These are phyloP conservation scores for Pelodytes ibericus DNA, from an alignment of 2,797 vertebrate genomes.

Conservation along the genomic window DNA sequence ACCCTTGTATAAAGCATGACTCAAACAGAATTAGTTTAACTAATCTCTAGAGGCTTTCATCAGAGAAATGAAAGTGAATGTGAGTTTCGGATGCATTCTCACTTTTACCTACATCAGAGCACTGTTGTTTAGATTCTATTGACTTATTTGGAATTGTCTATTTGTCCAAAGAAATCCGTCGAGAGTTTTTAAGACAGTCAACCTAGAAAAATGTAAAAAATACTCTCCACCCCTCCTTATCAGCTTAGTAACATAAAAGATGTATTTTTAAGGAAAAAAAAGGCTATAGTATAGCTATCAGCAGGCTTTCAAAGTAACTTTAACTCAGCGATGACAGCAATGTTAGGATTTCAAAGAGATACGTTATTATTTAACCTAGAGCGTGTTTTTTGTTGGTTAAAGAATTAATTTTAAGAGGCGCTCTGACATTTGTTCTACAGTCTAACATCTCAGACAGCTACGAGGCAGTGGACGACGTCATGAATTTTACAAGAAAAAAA, in stretches of 20 bases:
- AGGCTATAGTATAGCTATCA: conserved; percentile 61
- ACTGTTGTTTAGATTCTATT: neutral
- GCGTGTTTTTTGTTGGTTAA: neutral
- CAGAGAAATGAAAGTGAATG: neutral
- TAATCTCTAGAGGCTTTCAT: neutral
- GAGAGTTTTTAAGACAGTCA: conserved; percentile 60
- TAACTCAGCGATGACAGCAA: conserved; percentile 52
- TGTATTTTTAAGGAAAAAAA: conserved; percentile 49
- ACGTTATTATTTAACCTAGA: conserved; percentile 17
- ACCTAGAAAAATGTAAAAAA: conserved; percentile 59
- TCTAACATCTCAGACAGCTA: too few species aligned
- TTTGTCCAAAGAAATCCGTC: conserved; percentile 14
- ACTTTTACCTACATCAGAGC: neutral
- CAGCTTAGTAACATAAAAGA: conserved; percentile 58
- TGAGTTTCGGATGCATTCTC: neutral
- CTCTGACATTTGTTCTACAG: neutral
- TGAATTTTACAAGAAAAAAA: too few species aligned
- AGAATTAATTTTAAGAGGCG: neutral
- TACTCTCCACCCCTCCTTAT: conserved; percentile 62
- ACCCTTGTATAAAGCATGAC: neutral
- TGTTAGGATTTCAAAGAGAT: conserved; percentile 57
- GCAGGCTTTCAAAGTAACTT: conserved; percentile 49
- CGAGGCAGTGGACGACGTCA: too few species aligned
- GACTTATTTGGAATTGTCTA: neutral
- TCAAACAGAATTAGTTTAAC: neutral